A percentile compares a stretch with the other conserved stretches of the same genome.
Conservation (phyloP, 2,113 vertebrate genomes). For the Sialia sialis region DNA sequence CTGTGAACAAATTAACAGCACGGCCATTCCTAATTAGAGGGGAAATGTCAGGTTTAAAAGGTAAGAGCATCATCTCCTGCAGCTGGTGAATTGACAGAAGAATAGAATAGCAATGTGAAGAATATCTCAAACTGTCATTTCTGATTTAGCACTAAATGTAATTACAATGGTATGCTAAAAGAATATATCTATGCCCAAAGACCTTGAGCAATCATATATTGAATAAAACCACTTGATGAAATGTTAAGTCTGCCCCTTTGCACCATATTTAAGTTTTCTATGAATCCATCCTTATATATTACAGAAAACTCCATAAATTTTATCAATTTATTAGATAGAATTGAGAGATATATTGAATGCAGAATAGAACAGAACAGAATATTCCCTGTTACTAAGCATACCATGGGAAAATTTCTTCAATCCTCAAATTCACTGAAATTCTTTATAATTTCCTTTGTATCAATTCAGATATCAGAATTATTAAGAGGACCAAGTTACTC, state of each 20-base stretch:
- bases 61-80: background rate
- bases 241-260: background rate
- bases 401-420: background rate
- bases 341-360: background rate
- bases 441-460: background rate
- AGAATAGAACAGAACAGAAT: background rate
- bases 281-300: background rate
- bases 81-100: background rate
- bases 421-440: background rate
- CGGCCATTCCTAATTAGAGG: background rate
- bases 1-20: constrained; percentile 11
- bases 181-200: background rate
- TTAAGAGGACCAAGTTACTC: background rate
- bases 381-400: background rate
- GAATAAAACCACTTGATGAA: constrained; percentile 1
- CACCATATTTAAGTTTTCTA: background rate
- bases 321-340: constrained; percentile 8
- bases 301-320: background rate
- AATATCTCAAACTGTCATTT: background rate
- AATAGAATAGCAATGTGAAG: constrained; percentile 19
- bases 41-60: background rate
- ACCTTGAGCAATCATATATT: background rate
- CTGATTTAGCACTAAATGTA: constrained; percentile 14
- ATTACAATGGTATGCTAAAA: constrained; percentile 19
- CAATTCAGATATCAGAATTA: background rate